Percentiles rank a stretch among this genome's conserved stretches.
These are phyloP conservation scores for Bombus pascuorum DNA, from an alignment of 1,140 invertebrate genomes.

Conservation along the genomic window DNA sequence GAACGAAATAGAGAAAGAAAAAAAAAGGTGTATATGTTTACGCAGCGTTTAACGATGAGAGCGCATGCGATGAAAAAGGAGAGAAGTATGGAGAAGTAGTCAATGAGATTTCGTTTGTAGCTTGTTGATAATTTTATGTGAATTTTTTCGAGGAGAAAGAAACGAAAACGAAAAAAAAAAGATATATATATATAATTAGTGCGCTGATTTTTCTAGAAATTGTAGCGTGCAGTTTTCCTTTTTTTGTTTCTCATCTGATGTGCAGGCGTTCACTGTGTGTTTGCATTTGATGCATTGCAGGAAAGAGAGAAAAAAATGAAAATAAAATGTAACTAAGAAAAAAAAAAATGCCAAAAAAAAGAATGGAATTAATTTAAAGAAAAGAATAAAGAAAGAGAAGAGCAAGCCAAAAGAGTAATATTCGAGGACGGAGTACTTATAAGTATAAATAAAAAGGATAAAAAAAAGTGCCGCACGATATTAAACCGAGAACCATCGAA, in stretches of 20 bases:
- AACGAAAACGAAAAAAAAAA: conserved; percentile 33
- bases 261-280: conserved; percentile 57
- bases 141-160: conserved; percentile 51
- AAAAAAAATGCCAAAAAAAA: conserved; percentile 54
- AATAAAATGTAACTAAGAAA: conserved; percentile 48
- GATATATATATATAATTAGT: conserved; percentile 48
- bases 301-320: conserved; percentile 27
- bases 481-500: conserved; percentile 62
- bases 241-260: conserved; percentile 61
- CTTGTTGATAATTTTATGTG: conserved; percentile 65
- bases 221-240: conserved; percentile 62
- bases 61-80: conserved; percentile 9
- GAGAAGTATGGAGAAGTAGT: conserved; percentile 55
- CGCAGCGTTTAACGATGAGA: conserved; percentile 51
- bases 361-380: conserved; percentile 55
- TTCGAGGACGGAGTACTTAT: conserved; percentile 62
- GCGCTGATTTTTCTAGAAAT: conserved; percentile 63
- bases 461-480: conserved; percentile 53
- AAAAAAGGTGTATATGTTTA: conserved; percentile 63
- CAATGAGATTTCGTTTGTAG: conserved; percentile 65
- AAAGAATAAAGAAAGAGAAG: conserved; percentile 56
- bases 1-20: conserved; percentile 55
- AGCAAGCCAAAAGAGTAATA: background rate
- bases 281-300: conserved; percentile 41
- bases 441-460: conserved; percentile 19